phyloP scores from a whole-genome alignment of 1,140 invertebrate genomes.

The Magallana gigas region DNA sequence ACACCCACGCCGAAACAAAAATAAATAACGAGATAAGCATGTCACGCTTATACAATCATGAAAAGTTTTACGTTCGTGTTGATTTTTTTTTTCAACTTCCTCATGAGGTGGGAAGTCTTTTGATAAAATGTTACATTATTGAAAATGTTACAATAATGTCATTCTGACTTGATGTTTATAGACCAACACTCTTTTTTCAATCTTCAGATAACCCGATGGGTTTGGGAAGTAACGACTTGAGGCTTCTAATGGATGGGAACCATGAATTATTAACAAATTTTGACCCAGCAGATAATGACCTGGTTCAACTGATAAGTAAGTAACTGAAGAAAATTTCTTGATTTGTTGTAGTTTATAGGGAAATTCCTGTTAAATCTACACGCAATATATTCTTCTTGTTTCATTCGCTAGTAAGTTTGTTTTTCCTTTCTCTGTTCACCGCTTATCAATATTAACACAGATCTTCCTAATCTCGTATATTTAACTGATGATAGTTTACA shows the following conservation, averaged over 20 bases:
- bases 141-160: too few relatives aligned
- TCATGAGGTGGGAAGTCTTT: background rate
- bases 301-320: background rate
- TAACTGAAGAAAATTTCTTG: too few relatives aligned
- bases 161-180: too few relatives aligned
- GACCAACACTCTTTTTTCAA: background rate
- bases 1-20: background rate
- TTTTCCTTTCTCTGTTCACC: too few relatives aligned
- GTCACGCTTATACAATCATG: background rate
- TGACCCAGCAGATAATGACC: background rate
- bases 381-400: too few relatives aligned
- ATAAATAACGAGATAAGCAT: background rate
- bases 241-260: background rate
- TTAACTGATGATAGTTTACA: too few relatives aligned
- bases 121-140: too few relatives aligned
- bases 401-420: too few relatives aligned
- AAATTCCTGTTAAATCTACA: too few relatives aligned
- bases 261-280: background rate
- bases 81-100: background rate
- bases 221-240: background rate
- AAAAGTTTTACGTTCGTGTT: background rate
- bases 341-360: too few relatives aligned
- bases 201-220: slow-evolving; percentile 5
- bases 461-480: too few relatives aligned
- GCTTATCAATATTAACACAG: too few relatives aligned